These are phyloP conservation scores for Volucella inflata DNA, from an alignment of 2,888 invertebrate species.

Conservation along the genomic window DNA sequence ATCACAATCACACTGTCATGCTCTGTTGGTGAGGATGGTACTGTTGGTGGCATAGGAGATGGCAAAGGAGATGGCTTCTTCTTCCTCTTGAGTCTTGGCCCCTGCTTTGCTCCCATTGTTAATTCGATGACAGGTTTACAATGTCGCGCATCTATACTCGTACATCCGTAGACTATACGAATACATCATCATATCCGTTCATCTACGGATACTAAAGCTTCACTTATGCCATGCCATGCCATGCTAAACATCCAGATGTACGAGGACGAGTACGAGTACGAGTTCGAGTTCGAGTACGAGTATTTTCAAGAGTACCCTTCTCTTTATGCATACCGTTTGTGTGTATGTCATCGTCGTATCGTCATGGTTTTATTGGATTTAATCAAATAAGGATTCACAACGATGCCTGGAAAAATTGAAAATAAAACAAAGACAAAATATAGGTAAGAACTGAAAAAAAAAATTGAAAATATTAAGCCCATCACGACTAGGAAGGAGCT, in stretches of 20 bases:
- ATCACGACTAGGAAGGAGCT: not conserved
- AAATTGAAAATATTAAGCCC: slow-evolving; percentile 8
- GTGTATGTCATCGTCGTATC: slow-evolving; percentile 28
- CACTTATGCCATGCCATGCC: not conserved
- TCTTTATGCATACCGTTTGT: not conserved
- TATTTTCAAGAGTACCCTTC: not conserved
- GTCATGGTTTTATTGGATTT: slow-evolving; percentile 50
- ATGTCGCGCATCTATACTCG: slow-evolving; percentile 32
- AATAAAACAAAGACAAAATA: slow-evolving; percentile 37
- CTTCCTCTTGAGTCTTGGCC: no score
- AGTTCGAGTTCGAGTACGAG: no score
- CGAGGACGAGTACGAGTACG: no score
- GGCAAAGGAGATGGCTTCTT: no score
- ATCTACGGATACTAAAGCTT: slow-evolving; percentile 9
- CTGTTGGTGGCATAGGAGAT: no score
- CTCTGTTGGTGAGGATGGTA: not conserved
- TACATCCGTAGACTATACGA: not conserved
- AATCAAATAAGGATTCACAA: slow-evolving; percentile 62
- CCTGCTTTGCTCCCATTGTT: slow-evolving; percentile 39
- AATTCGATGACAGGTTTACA: slow-evolving; percentile 69
- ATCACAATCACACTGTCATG: slow-evolving; percentile 29
- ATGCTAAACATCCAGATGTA: no score
- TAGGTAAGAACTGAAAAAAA: slow-evolving; percentile 23
- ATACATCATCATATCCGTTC: slow-evolving; percentile 33
- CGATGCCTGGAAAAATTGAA: slow-evolving; percentile 62